Base-by-base conservation (phyloP, 2,797 vertebrate species). In the Schizopygopsis pylzovi region DNA sequence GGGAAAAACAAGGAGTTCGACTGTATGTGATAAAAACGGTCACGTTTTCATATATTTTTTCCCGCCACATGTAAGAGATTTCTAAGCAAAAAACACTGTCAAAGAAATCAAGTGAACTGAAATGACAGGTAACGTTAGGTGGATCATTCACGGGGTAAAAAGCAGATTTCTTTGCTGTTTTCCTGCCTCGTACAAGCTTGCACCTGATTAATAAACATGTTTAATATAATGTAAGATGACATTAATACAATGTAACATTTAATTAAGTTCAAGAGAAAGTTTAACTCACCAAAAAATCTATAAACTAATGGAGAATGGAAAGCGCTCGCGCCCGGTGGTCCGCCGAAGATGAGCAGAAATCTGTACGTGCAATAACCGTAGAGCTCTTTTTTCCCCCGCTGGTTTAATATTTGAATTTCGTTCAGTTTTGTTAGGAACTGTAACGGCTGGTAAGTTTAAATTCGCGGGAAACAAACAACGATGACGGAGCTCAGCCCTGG, bases 221-320 rank as follows among this genome's bases (percentile, higher is more conserved):
- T 37, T 54, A 25, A 37, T 54, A 54, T 18, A 84, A 54, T 39
- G 6, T 22, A 59, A 70, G 22, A 76, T 5, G 2, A 15, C 16
- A 54, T 41, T 9, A 54, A 77, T 20, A 20, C 39, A 80, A 33
- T 6, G 20, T 41, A 33, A 22, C 3, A 79, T 63, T 63, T 73
- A 25, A 39, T 43, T 20, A 41, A 49, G 25, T 18, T 52, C 2
- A 56, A n/a, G 7, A 41, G n/a, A 16, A 80, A 79, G 67, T 79
- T 61, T 11, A 85, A 80, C 84, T 85, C 52, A 85, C 84, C 84
- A 52, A 47, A 28, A 79, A 73, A 72, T 59, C 37, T 73, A 80
- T 70, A 49, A 59, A 80, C 68, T 61, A 79, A 72, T 37, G 70
- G 39, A 72, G 52, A 37, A 59, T 25, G 49, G 70, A 43, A 72